Conservation (phyloP, 2,888 invertebrate genomes). For the Anoplius nigerrimus region DNA sequence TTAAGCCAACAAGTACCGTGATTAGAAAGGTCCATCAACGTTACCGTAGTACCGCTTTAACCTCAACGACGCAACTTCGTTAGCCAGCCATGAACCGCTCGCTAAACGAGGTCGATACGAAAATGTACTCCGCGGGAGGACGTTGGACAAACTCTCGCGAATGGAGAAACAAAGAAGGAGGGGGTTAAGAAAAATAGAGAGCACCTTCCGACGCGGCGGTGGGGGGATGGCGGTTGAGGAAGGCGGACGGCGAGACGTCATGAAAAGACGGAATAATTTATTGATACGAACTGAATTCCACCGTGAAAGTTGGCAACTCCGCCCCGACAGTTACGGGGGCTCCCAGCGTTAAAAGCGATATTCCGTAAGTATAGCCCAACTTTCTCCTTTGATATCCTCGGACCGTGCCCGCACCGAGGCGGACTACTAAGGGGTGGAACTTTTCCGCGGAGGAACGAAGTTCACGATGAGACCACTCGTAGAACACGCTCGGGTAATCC, state of each 20-base stretch:
- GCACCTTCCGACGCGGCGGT: slow-evolving; percentile 20
- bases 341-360: slow-evolving; percentile 59
- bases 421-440: slow-evolving; percentile 45
- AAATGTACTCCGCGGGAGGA: too few species aligned
- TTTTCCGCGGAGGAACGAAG: slow-evolving; percentile 49
- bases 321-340: slow-evolving; percentile 53
- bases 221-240: slow-evolving; percentile 25
- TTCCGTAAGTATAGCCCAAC: slow-evolving; percentile 59
- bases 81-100: too few species aligned
- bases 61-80: too few species aligned
- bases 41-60: too few species aligned
- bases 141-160: too few species aligned
- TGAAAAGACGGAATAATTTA: slow-evolving; percentile 57
- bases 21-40: not conserved
- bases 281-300: slow-evolving; percentile 54
- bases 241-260: slow-evolving; percentile 8
- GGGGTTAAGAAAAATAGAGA: not conserved
- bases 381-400: slow-evolving; percentile 59
- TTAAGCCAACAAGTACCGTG: not conserved
- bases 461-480: slow-evolving; percentile 59
- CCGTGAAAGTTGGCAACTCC: slow-evolving; percentile 57
- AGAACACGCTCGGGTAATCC: slow-evolving; percentile 54
- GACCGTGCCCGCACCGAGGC: slow-evolving; percentile 41
- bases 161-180: too few species aligned
- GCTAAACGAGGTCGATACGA: too few species aligned